Base-by-base conservation (phyloP, 2,113 vertebrate species). In the Thymallus thymallus region DNA sequence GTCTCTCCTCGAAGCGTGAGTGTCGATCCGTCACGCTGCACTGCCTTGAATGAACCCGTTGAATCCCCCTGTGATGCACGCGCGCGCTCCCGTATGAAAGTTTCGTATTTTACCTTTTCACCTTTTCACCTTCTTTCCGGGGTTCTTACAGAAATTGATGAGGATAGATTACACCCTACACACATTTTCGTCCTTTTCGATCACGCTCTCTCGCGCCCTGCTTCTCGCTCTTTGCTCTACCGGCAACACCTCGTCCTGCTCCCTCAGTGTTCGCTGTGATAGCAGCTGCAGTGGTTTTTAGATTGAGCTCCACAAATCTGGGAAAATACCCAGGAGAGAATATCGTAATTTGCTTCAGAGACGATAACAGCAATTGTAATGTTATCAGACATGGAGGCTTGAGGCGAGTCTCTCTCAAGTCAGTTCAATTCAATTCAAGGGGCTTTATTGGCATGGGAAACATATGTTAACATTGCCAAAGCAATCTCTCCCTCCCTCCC, bases 61-160 rank as follows among this genome's bases (percentile, higher is more conserved):
- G 60, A n/a, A 41, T 41, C 35, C 35, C 35, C 35, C 35, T 12
- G 35, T 41, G 35, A 41, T 41, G 9, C 35, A 64, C 20, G 58
- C 45, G 69, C 75, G 76, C 76, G 76, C 35, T 29, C 6, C 56
- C 63, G 75, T 32, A 58, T 20, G 20, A 73, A 77, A 73, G 76
- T 73, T 77, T 62, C 30, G 70, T 51, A 73, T 77, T 71, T 60
- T 66, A 22, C 56, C 5, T 7, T 3, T 60, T 60, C 56, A 22
- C n/a, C 18, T 60, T 22, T 60, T 60, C 56, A 16, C 56, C 20
- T 16, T 60, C 7, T 60, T 60, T 23, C 18, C 3, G 56, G 13
- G 56, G 18, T 22, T n/a, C 56, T 16, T 22, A 22, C 14, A 20
- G 51, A 3, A 55, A 14, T 5, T 55, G 9, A 10, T n/a, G 56